Evolutionary conservation across 2,797 vertebrate species (phyloP).

Genomic region (Eulemur coronatus): DNA sequence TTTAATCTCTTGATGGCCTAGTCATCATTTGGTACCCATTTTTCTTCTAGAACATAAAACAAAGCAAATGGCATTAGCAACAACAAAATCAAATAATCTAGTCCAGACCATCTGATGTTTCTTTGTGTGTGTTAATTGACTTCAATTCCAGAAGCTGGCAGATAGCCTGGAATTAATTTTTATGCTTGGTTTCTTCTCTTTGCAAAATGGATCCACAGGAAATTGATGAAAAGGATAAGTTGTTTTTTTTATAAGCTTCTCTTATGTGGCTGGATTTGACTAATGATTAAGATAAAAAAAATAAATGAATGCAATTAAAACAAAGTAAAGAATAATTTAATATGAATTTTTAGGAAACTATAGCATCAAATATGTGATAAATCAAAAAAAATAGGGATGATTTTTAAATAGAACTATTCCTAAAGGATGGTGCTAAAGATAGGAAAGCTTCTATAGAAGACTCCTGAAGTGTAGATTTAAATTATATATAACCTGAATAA

Average conservation of each 20-base stretch:
- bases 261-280: background rate
- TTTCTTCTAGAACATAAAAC: slow-evolving; percentile 14
- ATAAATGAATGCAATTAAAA: background rate
- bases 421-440: background rate
- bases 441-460: background rate
- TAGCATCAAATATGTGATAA: background rate
- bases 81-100: background rate
- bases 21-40: background rate
- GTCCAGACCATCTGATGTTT: background rate
- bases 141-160: background rate
- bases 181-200: slow-evolving; percentile 1
- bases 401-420: background rate
- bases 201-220: background rate
- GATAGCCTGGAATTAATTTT: background rate
- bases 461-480: background rate
- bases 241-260: background rate
- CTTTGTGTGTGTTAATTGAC: background rate
- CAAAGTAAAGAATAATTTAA: background rate
- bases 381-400: background rate
- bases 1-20: background rate
- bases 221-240: background rate
- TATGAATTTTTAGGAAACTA: background rate
- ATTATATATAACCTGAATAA: background rate
- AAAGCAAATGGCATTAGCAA: background rate
- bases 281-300: slow-evolving; percentile 22